Evolutionary conservation across 2,888 invertebrate species (phyloP).

Genomic region (Rhopalosiphum nymphaeae): DNA sequence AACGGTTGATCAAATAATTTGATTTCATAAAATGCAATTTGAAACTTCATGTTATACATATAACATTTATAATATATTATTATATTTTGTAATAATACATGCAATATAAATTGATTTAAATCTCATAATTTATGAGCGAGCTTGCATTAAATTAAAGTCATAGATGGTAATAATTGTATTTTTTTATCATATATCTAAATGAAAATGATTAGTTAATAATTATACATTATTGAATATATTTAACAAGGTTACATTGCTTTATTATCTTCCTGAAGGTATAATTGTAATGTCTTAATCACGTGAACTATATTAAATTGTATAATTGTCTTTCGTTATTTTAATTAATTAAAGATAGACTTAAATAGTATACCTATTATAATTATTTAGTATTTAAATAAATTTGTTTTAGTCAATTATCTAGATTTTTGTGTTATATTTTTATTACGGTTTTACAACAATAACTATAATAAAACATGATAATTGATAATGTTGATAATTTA

Average conservation of each 20-base stretch:
- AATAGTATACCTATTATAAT: background rate
- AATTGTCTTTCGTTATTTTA: background rate
- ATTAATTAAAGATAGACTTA: background rate
- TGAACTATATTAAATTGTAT: background rate
- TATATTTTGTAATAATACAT: background rate
- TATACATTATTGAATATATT: background rate
- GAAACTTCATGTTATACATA: background rate
- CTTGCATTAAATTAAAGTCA: background rate
- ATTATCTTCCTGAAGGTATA: background rate
- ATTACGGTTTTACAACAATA: background rate
- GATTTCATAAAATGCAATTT: background rate
- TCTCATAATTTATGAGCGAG: background rate
- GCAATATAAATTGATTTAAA: background rate
- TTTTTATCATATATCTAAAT: background rate
- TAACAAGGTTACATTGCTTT: background rate
- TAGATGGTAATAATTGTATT: background rate
- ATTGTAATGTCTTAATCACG: background rate
- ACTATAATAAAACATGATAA: background rate
- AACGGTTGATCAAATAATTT: background rate
- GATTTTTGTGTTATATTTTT: background rate
- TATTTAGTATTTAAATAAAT: background rate
- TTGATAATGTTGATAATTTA: background rate
- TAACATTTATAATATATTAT: background rate
- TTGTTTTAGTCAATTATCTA: background rate
- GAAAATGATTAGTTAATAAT: background rate